Evolutionary conservation across 92 coral and sea anemone species (phyloP), one percentile per base, ranked within the genome.

Genomic region (Porites rus): DNA sequence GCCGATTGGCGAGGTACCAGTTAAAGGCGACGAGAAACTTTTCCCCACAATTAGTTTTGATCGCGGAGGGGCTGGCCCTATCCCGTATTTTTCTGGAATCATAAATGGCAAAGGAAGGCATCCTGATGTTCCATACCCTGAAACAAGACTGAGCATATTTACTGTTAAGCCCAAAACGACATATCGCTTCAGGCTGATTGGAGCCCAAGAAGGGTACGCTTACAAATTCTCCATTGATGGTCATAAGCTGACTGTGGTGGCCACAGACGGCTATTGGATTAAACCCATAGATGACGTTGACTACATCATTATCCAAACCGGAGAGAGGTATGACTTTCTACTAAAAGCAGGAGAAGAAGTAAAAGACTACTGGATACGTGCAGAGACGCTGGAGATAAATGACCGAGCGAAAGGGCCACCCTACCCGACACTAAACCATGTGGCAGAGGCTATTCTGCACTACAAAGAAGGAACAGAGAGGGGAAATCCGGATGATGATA

Each of bases 191-290:
- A 38, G 46, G 46, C 46, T 38, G 46, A 38, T 38, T 38, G 46
- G 46, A 38, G 46, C 87, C 52, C 87, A 73, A 65, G 75, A 65
- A 11, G 1, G 12, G 19, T 81, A 71, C 63, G 91, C 91, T 16
- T 71, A 65, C 69, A 56, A 86, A 4, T 78, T 92, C 22, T 88
- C 85, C 65, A 79, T 92, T 17, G 84, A 88, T 69, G 88, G 76
- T 21, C 96, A 93, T 77, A 75, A 74, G 60, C 80, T 93, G 28
- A 86, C 91, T 13, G 92, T 91, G 24, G 79, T 87, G 22, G 94
- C 79, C 12, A 90, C 94, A 8, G 96, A 93, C 65, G 94, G 94
- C 17, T 86, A 78, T 38, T 38, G 46, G 46, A 38, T 38, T 38
- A 38, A 38, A 0, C 46, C 46, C 46, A 38, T 3, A 4, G 73